phyloP scores from a whole-genome alignment of 1,140 invertebrate genomes.

The Magallana gigas region DNA sequence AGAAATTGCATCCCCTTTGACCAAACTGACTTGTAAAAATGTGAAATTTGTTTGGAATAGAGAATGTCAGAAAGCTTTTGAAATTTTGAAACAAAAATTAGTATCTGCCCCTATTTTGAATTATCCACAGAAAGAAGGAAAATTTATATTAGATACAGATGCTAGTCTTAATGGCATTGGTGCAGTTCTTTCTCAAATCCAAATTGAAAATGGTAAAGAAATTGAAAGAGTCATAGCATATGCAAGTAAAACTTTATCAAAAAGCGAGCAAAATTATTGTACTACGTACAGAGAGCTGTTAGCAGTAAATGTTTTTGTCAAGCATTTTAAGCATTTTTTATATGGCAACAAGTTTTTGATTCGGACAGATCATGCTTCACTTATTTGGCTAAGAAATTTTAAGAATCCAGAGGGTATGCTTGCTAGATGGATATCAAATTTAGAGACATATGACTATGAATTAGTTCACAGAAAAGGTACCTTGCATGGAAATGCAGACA shows the following conservation, averaged over 20 bases:
- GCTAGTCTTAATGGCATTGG: neutral
- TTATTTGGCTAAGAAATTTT: slow-evolving; percentile 1
- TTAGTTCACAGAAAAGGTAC: neutral
- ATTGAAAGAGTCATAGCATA: neutral
- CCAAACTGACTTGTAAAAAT: neutral
- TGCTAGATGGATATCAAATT: neutral
- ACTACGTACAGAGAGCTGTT: neutral
- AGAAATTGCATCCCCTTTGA: neutral
- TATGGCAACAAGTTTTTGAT: neutral
- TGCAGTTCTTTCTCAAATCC: neutral
- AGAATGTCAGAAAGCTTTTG: neutral
- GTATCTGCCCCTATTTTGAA: neutral
- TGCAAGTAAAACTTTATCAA: neutral
- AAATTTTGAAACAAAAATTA: neutral
- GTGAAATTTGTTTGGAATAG: neutral
- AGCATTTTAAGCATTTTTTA: neutral
- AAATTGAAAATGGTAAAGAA: neutral
- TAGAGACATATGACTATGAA: neutral
- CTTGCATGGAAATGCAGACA: neutral
- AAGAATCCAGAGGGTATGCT: neutral
- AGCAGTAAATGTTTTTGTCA: neutral
- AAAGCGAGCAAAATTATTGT: neutral
- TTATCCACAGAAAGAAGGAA: neutral
- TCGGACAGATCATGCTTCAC: neutral
- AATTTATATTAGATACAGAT: neutral